These are phyloP conservation scores for Panagrolaimus sp. DNA, from an alignment of 1,140 invertebrate genomes.

Conservation along the genomic window DNA sequence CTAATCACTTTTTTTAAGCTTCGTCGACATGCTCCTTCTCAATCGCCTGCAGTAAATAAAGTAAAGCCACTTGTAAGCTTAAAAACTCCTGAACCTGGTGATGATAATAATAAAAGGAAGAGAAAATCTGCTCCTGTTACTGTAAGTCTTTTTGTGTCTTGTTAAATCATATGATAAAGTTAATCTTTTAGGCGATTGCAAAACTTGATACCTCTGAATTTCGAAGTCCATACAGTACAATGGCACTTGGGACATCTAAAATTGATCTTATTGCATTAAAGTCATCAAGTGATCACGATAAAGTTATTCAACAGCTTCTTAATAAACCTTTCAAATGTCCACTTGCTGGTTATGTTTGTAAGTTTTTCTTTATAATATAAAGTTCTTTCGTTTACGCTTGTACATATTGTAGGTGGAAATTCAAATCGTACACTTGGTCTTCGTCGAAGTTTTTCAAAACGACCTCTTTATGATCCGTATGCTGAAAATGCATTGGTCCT, in stretches of 20 bases:
- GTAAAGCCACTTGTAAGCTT: neutral
- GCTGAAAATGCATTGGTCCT: constrained; percentile 87
- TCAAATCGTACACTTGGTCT: constrained; percentile 67
- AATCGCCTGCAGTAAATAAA: neutral
- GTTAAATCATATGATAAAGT: neutral
- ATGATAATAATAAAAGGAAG: neutral
- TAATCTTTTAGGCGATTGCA: neutral
- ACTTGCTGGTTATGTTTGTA: constrained; percentile 76
- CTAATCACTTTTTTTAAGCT: neutral
- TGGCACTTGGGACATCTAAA: constrained; percentile 9
- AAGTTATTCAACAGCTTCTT: constrained; percentile 48
- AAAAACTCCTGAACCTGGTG: constrained; percentile 12
- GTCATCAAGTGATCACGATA: constrained; percentile 44
- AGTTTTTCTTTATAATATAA: constrained; percentile 27
- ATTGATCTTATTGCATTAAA: constrained; percentile 8
- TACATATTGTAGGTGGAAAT: constrained; percentile 29
- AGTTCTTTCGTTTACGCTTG: neutral
- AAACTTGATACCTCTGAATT: neutral
- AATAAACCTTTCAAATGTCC: constrained; percentile 80
- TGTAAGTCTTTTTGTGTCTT: neutral
- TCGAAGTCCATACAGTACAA: neutral
- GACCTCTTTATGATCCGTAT: constrained; percentile 83
- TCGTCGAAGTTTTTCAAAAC: constrained; percentile 67
- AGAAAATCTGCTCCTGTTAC: neutral
- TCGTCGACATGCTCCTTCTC: constrained; percentile 7